Evolutionary conservation across 2,113 vertebrate genomes (phyloP).

Genomic region (Elephantulus edwardii): DNA sequence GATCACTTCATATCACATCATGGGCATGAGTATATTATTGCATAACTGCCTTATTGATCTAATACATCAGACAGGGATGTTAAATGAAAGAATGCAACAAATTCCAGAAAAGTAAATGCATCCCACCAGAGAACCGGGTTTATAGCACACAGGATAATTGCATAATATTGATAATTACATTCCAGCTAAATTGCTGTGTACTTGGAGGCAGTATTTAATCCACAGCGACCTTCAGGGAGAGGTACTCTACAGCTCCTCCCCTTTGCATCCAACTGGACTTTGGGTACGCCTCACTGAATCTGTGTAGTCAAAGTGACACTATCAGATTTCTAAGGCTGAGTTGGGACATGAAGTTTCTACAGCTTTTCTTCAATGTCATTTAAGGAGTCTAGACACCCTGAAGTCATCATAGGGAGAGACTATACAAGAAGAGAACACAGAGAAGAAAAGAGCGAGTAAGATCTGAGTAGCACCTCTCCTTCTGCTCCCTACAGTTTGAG

Average conservation of each 20-base stretch:
- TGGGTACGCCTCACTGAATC: not conserved
- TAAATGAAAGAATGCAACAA: not conserved
- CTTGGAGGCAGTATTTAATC: no score
- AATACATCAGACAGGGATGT: no score
- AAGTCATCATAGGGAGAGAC: not conserved
- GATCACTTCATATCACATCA: no score
- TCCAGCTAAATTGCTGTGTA: no score
- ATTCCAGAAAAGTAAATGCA: not conserved
- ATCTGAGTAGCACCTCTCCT: not conserved
- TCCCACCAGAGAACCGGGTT: not conserved
- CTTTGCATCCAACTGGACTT: not conserved
- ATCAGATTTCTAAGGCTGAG: not conserved
- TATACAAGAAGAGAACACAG: not conserved
- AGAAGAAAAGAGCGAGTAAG: fast-evolving
- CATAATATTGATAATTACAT: no score
- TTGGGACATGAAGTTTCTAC: not conserved
- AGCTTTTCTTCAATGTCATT: not conserved
- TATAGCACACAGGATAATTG: no score
- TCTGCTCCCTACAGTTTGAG: not conserved
- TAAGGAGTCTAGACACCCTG: not conserved
- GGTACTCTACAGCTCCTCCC: fast-evolving
- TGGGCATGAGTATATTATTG: no score
- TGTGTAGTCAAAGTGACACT: not conserved
- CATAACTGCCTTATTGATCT: no score
- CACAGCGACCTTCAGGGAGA: not conserved